phyloP scores from a whole-genome alignment of 2,797 vertebrate genomes.

The Scolopax bukidnonensis region DNA sequence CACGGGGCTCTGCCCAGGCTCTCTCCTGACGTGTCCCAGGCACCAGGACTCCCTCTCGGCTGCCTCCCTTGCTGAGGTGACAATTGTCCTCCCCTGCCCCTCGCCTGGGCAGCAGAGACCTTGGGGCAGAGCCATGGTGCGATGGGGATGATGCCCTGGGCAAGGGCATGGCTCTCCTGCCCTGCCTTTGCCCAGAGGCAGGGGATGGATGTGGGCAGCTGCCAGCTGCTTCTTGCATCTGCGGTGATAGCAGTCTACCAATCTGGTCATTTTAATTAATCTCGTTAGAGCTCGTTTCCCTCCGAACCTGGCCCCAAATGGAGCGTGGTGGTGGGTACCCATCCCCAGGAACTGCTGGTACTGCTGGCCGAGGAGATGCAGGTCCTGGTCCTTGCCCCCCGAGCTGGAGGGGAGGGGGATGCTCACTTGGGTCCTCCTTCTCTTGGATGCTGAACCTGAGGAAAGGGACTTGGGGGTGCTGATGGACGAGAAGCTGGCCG shows the following conservation, averaged over 20 bases:
- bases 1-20: constrained; percentile 37
- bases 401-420: neutral
- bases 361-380: neutral
- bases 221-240: neutral
- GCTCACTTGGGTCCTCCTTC: neutral
- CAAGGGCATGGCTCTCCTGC: neutral
- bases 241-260: neutral
- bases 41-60: neutral
- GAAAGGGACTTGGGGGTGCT: too few relatives aligned
- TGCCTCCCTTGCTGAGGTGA: neutral
- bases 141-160: neutral
- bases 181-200: neutral
- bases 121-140: accelerated
- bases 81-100: neutral
- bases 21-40: neutral
- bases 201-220: neutral
- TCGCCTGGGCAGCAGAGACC: neutral
- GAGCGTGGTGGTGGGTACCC: neutral
- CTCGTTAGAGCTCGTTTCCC: neutral
- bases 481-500: too few relatives aligned
- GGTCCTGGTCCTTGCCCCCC: neutral
- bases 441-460: neutral
- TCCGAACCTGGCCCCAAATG: neutral
- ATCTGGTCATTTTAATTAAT: constrained; percentile 1
- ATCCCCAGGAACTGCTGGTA: accelerated